Conservation (phyloP, 2,113 vertebrate species). For the Felis catus region F.catus_Fca126_mat1.0 CM031428.1:37355501-37356000, state of each 20-base stretch:
- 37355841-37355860: slow-evolving; percentile 47
- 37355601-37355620: slow-evolving; percentile 82
- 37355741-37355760: slow-evolving; percentile 55
- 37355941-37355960: background rate
- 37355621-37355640: slow-evolving; percentile 83
- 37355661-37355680: slow-evolving; percentile 76
- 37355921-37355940: slow-evolving; percentile 39
- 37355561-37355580: slow-evolving; percentile 80
- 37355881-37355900: slow-evolving; percentile 5
- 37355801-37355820: slow-evolving; percentile 45
- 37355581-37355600: slow-evolving; percentile 78
- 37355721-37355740: slow-evolving; percentile 71
- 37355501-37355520: slow-evolving; percentile 70
- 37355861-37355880: slow-evolving; percentile 43
- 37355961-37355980: background rate
- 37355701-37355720: slow-evolving; percentile 54
- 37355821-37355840: slow-evolving; percentile 57
- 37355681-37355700: slow-evolving; percentile 72
- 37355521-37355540: slow-evolving; percentile 72
- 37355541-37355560: slow-evolving; percentile 84
- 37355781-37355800: slow-evolving; percentile 56
- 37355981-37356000: slow-evolving; percentile 24
- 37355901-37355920: slow-evolving; percentile 60
- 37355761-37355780: slow-evolving; percentile 69
- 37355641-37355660: slow-evolving; percentile 79